These are phyloP conservation scores for Ciconia maguari DNA, from an alignment of 2,113 vertebrate species.

Conservation along the genomic window DNA sequence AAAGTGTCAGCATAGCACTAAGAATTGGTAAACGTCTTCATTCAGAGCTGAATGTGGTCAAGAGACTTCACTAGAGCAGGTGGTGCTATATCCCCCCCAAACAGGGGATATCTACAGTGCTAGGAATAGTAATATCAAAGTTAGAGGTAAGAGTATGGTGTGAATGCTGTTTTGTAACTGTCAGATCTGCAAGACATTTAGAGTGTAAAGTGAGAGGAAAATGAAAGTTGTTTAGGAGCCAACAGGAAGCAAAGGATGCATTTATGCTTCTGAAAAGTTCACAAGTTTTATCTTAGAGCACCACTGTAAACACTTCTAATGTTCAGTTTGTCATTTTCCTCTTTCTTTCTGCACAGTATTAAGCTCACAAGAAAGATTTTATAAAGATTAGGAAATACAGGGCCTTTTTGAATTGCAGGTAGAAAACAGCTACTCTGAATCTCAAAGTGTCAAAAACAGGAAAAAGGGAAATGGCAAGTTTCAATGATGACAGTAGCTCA, in stretches of 20 bases:
- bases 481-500: not conserved
- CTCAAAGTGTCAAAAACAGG: not conserved
- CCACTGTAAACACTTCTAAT: not conserved
- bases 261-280: not conserved
- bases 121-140: not conserved
- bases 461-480: not conserved
- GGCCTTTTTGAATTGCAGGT: not conserved
- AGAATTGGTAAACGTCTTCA: not conserved
- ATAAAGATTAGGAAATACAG: not conserved
- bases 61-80: accelerated
- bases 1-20: not conserved
- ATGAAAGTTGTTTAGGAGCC: not conserved
- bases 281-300: not conserved
- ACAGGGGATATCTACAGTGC: not conserved
- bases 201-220: not conserved
- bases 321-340: not conserved
- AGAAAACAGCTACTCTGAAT: not conserved
- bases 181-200: not conserved
- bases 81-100: not conserved
- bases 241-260: not conserved
- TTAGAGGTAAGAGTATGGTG: not conserved
- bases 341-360: not conserved
- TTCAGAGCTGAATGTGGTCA: not conserved
- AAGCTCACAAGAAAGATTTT: not conserved
- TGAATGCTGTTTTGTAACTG: not conserved